These are phyloP conservation scores for Chorisops tibialis DNA, from an alignment of 2,888 invertebrate species.

Conservation along the genomic window DNA sequence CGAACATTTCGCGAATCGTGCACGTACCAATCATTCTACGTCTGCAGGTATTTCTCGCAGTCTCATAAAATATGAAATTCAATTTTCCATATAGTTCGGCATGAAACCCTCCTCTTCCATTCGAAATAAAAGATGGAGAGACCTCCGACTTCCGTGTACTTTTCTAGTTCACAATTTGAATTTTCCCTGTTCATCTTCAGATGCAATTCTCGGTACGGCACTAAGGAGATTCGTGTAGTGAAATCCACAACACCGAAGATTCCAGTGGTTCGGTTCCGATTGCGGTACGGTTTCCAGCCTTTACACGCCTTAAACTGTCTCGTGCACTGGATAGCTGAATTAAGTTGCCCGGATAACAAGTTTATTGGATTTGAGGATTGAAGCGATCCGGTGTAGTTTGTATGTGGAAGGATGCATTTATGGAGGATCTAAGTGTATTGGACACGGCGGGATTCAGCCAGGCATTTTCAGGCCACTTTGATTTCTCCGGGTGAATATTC, in stretches of 20 bases:
- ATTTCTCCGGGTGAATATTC: not conserved
- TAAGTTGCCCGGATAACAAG: too few species aligned
- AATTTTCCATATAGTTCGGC: not conserved
- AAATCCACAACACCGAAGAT: too few species aligned
- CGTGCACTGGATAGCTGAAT: too few species aligned
- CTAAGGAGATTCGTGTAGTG: too few species aligned
- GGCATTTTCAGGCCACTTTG: not conserved
- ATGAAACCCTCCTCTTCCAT: not conserved
- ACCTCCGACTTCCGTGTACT: not conserved
- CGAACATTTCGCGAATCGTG: too few species aligned
- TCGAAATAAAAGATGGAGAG: not conserved
- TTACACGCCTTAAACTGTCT: not conserved
- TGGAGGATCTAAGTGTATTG: not conserved
- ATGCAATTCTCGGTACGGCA: constrained; percentile 2
- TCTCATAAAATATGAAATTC: constrained; percentile 15
- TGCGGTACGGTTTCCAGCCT: not conserved
- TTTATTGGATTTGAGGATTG: too few species aligned
- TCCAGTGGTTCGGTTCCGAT: not conserved
- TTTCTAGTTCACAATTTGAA: not conserved
- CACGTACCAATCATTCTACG: too few species aligned
- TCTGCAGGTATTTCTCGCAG: too few species aligned
- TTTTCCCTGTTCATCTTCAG: not conserved
- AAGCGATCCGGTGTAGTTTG: too few species aligned
- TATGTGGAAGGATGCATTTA: too few species aligned
- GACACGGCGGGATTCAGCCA: not conserved